A percentile compares a stretch with the other conserved stretches of the same genome.
phyloP scores from a whole-genome alignment of 2,797 vertebrate genomes.

The Bradypodion pumilum region DNA sequence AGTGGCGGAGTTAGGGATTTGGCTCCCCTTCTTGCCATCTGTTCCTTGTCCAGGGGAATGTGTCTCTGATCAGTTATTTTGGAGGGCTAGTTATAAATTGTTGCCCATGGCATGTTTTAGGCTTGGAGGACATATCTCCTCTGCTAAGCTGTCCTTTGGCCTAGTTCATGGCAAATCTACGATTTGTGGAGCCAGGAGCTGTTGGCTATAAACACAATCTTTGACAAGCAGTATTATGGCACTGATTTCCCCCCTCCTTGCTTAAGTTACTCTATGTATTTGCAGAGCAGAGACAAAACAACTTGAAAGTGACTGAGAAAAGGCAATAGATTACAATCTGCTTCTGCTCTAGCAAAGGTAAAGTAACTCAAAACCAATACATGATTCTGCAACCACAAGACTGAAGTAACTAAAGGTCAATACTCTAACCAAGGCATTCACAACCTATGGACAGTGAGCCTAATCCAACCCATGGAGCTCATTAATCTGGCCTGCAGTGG shows the following conservation, averaged over 20 bases:
- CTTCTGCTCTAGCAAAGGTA: not conserved
- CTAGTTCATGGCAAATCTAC: constrained; percentile 8
- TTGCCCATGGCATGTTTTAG: constrained; percentile 4
- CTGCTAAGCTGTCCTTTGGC: constrained; percentile 20
- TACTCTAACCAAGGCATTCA: too few relatives aligned
- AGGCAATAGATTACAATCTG: not conserved
- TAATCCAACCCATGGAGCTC: too few relatives aligned
- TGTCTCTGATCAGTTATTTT: constrained; percentile 21
- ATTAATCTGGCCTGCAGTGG: too few relatives aligned
- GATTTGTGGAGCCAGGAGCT: not conserved
- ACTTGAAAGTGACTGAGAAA: not conserved
- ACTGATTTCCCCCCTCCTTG: not conserved
- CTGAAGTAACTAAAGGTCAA: too few relatives aligned
- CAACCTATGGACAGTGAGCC: too few relatives aligned
- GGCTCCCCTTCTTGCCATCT: constrained; percentile 32
- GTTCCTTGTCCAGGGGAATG: constrained; percentile 13
- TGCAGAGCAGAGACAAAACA: constrained; percentile 14
- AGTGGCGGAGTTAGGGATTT: constrained; percentile 34
- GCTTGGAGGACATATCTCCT: constrained; percentile 11
- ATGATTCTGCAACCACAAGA: not conserved
- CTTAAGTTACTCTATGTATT: constrained; percentile 15
- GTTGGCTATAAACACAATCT: constrained; percentile 21
- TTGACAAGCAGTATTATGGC: constrained; percentile 19
- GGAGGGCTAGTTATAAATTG: constrained; percentile 1
- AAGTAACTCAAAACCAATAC: rapidly evolving